Conservation (phyloP, 1,140 invertebrate species). For the Araneus ventricosus region DNA sequence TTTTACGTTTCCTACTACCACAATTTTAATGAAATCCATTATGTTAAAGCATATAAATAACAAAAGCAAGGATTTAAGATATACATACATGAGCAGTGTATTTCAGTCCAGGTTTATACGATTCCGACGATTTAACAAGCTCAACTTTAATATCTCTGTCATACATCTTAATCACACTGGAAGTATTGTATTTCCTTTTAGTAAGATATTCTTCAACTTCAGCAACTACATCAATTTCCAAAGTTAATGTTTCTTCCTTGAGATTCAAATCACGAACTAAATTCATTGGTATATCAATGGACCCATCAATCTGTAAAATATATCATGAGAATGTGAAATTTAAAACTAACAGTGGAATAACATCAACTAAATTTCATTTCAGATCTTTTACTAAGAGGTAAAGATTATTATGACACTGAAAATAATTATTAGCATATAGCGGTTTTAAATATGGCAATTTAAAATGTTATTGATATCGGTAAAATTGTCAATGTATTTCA, state of each 20-base stretch:
- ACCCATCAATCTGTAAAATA: slow-evolving; percentile 76
- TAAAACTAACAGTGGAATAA: too few relatives aligned
- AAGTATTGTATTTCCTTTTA: slow-evolving; percentile 89
- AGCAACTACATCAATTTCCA: slow-evolving; percentile 88
- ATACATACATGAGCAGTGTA: slow-evolving; percentile 89
- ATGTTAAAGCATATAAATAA: too few relatives aligned
- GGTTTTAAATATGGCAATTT: background rate
- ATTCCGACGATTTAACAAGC: slow-evolving; percentile 89
- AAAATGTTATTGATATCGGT: too few relatives aligned
- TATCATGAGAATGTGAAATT: too few relatives aligned
- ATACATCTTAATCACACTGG: slow-evolving; percentile 87
- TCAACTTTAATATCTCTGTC: slow-evolving; percentile 91
- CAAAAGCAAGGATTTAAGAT: background rate
- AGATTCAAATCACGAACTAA: slow-evolving; percentile 76
- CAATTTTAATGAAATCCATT: too few relatives aligned
- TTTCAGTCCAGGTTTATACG: slow-evolving; percentile 92
- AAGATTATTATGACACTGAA: too few relatives aligned
- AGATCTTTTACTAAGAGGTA: too few relatives aligned
- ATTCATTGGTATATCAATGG: slow-evolving; percentile 77
- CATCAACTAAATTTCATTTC: too few relatives aligned
- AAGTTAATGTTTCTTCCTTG: slow-evolving; percentile 80
- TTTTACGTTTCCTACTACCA: too few relatives aligned
- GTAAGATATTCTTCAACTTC: slow-evolving; percentile 90
- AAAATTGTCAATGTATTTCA: too few relatives aligned
- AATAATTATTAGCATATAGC: too few relatives aligned